Evolutionary conservation across 2,888 invertebrate species (phyloP).

Genomic region (Eledona agricola): DNA sequence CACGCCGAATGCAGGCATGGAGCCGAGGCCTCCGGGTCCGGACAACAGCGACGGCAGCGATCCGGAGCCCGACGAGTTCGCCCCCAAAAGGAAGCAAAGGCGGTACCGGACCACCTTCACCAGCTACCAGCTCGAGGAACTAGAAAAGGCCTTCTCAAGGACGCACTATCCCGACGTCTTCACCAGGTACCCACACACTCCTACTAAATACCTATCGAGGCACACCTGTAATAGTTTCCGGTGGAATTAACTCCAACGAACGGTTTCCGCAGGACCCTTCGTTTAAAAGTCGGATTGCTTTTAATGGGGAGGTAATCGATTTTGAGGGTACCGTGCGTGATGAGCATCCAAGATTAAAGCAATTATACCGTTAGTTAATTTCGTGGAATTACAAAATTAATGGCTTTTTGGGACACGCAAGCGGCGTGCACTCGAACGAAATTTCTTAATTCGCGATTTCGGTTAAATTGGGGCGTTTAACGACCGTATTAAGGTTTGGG

Average conservation of each 20-base stretch:
- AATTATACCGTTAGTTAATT: conserved; percentile 35
- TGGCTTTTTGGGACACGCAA: conserved; percentile 18
- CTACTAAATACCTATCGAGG: too few relatives aligned
- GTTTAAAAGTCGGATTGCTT: conserved; percentile 16
- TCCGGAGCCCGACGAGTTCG: conserved; percentile 75
- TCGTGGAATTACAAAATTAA: conserved; percentile 37
- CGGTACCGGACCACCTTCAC: conserved; percentile 95
- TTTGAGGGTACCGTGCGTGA: conserved; percentile 22
- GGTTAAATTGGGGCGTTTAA: conserved; percentile 3
- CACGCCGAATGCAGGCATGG: conserved; percentile 52
- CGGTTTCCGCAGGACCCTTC: conserved; percentile 17
- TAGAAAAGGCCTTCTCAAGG: conserved; percentile 96
- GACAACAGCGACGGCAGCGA: conserved; percentile 69
- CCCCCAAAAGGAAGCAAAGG: conserved; percentile 89
- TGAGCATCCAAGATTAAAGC: conserved; percentile 22
- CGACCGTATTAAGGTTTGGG: conserved; percentile 4
- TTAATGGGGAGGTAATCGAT: conserved; percentile 28
- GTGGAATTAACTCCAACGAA: conserved; percentile 17
- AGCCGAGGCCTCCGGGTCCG: conserved; percentile 46
- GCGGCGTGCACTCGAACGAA: too few relatives aligned
- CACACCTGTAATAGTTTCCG: conserved; percentile 31
- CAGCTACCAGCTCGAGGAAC: conserved; percentile 92
- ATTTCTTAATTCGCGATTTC: conserved; percentile 19
- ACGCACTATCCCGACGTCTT: conserved; percentile 99
- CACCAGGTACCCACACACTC: too few relatives aligned